phyloP scores from a whole-genome alignment of 2,888 invertebrate species.

The Panorpa germanica region DNA sequence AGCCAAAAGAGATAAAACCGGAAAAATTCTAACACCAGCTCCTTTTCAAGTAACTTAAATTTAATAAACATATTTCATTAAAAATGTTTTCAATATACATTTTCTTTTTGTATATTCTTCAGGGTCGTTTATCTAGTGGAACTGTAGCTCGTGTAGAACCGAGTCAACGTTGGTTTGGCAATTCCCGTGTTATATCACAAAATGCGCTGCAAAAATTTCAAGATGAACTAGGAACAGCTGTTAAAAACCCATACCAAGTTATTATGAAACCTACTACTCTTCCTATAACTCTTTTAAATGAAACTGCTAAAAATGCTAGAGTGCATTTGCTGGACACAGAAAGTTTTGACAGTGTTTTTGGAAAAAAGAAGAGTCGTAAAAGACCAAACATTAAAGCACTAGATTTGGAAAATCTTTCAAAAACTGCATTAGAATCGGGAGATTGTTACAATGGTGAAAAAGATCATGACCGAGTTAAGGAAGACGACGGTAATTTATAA shows the following conservation, averaged over 20 bases:
- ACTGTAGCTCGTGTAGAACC: conserved; percentile 90
- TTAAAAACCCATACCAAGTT: conserved; percentile 93
- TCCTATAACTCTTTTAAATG: conserved; percentile 86
- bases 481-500: too few species aligned
- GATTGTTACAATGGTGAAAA: conserved; percentile 64
- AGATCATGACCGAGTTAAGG: conserved; percentile 68
- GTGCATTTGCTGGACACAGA: conserved; percentile 94
- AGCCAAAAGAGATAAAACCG: conserved; percentile 71
- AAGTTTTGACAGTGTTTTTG: conserved; percentile 86
- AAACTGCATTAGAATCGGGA: conserved; percentile 46
- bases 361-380: conserved; percentile 84
- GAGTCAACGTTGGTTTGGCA: conserved; percentile 97
- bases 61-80: conserved; percentile 3
- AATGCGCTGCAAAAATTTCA: conserved; percentile 76
- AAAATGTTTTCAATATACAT: neutral
- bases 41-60: conserved; percentile 56
- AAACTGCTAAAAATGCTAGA: conserved; percentile 72
- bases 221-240: conserved; percentile 83
- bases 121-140: conserved; percentile 70
- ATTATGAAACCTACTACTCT: conserved; percentile 92
- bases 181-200: conserved; percentile 92
- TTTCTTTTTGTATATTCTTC: conserved; percentile 13
- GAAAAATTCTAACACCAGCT: conserved; percentile 85
- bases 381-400: conserved; percentile 59
- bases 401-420: conserved; percentile 61